Evolutionary conservation across 1,140 invertebrate genomes (phyloP), one percentile per base, ranked within the genome.

Genomic region (Drosophila nasuta): DNA sequence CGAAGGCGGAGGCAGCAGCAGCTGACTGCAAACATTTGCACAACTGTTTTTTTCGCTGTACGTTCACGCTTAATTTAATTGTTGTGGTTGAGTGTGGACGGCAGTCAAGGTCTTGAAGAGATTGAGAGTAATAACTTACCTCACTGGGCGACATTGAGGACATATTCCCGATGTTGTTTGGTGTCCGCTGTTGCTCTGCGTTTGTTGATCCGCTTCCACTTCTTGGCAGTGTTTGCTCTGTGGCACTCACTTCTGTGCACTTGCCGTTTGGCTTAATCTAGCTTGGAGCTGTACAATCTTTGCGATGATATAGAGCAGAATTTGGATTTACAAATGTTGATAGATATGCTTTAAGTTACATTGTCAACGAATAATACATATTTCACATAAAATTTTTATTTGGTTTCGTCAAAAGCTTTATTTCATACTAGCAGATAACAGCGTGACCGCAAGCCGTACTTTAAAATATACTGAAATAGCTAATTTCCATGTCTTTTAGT

Each of bases 71-170:
- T 25, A 25, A n/a, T 30, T 51, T 2, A 28, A 49, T 33, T 62
- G 35, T 20, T 43, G 15, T 35, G 25, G 35, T 30, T 62, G 43
- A 2, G 28, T 10, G 57, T 43, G 1, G 11, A 43, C 41, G n/a
- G 8, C 35, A 38, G 35, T 43, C 41, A 43, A 43, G 41, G 41
- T 13, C 41, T 35, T 33, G 15, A 6, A 5, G 30, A 17, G 30
- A 35, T 35, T 10, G 10, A 8, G 46, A 30, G 43, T 1, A 30
- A 45, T 15, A 54, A 76, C 85, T 89, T 56, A 89, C 85, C 85
- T 89, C 85, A 59, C 85, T 89, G 41, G 85, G 85, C 65, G 85
- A 89, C 85, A 83, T 89, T 51, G 86, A 78, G 46, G 85, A 77
- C 82, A 87, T 89, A 35, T 46, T 79, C 62, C 54, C 68, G 58